Base-by-base conservation (phyloP, 2,113 vertebrate species). In the Menidia beryllina region DNA sequence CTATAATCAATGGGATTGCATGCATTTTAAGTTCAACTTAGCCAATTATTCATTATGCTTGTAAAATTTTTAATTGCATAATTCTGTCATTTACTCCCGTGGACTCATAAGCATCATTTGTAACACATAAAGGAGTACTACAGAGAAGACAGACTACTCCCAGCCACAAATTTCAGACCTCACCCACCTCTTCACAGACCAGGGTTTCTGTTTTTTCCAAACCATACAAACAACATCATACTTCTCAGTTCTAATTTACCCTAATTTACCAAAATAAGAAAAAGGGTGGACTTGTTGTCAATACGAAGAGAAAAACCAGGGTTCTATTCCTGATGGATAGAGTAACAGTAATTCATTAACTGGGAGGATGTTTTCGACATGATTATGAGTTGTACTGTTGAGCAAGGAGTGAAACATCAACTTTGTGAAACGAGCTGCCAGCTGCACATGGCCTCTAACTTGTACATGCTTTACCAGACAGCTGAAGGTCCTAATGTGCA, bases 361-460 rank as follows among this genome's bases (percentile, higher is more conserved):
- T 15, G 21, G 30, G 47, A 53, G 9, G 13, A 57, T 36, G 17
- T 62, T 67, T 34, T 26, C 56, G 39, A 23, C 61, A 66, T 45
- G 54, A 60, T 68, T 58, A 59, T 48, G 49, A 23, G 27, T 50
- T 65, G 19, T 30, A 8, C 39, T 57, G 13, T 25, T 20, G 43
- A 26, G 45, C 15, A 36, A 27, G 23, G 51, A 57, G 73, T 85
- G 55, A 88, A 87, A 75, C 54, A 79, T 86, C 55, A 79, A 39
- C 80, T 72, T 25, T 84, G 82, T 70, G 86, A 91, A 86, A 53
- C 34, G 68, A 75, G 58, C 77, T 72, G 70, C 26, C 61, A 52
- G 56, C 23, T 75, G 52, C 86, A 87, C 61, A 85, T 86, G 86
- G 56, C 0, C 36, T 57, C 53, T 8, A 53, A 58, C n/a, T 69